A percentile compares a stretch with the other conserved stretches of the same genome.
These are phyloP conservation scores for Smutsia gigantea DNA, from an alignment of 2,797 vertebrate species.

Conservation along the genomic window DNA sequence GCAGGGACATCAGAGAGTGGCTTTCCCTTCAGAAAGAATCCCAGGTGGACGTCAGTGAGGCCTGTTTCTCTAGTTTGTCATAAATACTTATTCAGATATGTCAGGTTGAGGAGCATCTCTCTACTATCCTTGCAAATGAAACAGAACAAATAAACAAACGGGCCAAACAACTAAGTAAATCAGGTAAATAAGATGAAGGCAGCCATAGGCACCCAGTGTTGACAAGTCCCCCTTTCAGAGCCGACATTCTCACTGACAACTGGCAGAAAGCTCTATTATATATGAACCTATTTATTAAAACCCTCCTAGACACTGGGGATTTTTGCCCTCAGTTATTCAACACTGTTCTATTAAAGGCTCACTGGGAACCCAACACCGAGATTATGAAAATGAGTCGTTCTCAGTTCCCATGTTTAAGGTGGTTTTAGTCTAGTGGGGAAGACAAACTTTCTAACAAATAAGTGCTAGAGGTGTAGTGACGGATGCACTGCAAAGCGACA, in stretches of 20 bases:
- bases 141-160: not conserved
- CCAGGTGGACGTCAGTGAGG: not conserved
- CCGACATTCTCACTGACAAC: not conserved
- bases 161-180: not conserved
- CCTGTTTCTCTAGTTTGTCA: not conserved
- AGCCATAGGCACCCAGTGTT: not conserved
- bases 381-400: not conserved
- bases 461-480: not conserved
- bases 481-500: not conserved
- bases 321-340: not conserved
- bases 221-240: not conserved
- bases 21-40: not conserved
- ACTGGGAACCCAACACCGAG: not conserved
- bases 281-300: not conserved
- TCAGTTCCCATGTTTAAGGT: not conserved
- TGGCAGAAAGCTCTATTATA: not conserved
- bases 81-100: not conserved
- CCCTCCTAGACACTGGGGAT: not conserved
- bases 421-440: not conserved
- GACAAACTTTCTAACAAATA: not conserved
- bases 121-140: conserved; percentile 13
- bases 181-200: not conserved
- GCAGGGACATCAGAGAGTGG: not conserved
- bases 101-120: not conserved
- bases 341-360: not conserved